Base-by-base conservation (phyloP, 2,113 vertebrate genomes). In the Leucoraja erinaceus region DNA sequence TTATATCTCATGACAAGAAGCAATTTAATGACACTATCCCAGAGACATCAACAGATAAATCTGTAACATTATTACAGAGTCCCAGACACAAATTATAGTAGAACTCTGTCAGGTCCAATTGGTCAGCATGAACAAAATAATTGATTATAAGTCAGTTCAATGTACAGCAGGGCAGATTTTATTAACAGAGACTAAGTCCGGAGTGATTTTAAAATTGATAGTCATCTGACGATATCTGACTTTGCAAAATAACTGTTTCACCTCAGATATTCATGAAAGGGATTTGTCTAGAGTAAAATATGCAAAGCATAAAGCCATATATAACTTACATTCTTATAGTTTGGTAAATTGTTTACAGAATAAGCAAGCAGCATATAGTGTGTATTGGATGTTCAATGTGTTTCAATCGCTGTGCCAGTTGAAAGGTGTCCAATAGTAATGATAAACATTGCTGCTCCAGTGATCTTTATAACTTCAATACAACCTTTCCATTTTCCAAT, bases 381-480 rank as follows among this genome's bases (percentile, higher is more conserved):
- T 28, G 90, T 47, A 90, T 72, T 90, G 31, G 88, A 91, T 91
- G 68, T 54, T 54, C 66, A 74, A 72, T 70, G 31, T 68, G 31
- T 90, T 91, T 72, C 66, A 91, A 91, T 72, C 28, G 68, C 33
- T 72, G 66, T 38, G 8, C 66, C 20, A 38, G 72, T 54, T 91
- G 33, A 91, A 91, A 70, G 31, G 47, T 74, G 38, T 33, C 31
- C 33, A 72, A 22, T 68, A 11, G 20, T 72, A 91, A 54, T 74
- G 33, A 74, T 38, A 74, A 72, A 91, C 38, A 28, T 91, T 72
- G 90, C 18, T 91, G 90, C 90, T 74, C 68, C 90, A 91, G 66
- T 91, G 90, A 74, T 74, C 90, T 91, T 91, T 72, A 91, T 14
- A 91, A 74, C 31, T 74, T 74, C 90, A 91, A 74, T 74, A 22